Base-by-base conservation (phyloP, 2,797 vertebrate genomes). In the Forpus xanthops region DNA sequence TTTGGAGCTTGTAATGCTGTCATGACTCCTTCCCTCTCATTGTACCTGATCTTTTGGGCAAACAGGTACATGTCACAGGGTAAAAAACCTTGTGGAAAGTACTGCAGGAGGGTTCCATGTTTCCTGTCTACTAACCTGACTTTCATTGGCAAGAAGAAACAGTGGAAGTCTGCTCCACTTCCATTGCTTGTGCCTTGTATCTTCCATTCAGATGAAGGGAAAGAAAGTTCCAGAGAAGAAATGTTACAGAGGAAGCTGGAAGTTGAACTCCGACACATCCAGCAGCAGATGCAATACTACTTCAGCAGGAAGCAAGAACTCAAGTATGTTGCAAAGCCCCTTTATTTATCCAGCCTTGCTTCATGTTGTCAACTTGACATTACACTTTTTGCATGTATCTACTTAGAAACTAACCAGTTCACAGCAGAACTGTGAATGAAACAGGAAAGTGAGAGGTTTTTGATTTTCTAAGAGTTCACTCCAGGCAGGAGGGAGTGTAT, bases 271-370 rank as follows among this genome's bases (percentile, higher is more conserved):
- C 95, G 77, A 50, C 90, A 82, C 64, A 99, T 99, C 87, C 97
- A 98, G 87, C 94, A 96, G 92, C 98, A 98, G 81, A 97, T 99
- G 98, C 98, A 97, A 81, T 96, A 94, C 83, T 99, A 98, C 97
- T 98, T 98, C 85, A 97, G 97, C 85, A 98, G 98, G 87, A 98
- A 98, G 96, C 98, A 98, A 93, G 98, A 98, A 94, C 98, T 99
- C 41, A 95, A 95, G 99, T 99, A 85, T 50, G 92, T 61, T 66
- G 31, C 37, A 41, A 61, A 72, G 70, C 25, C 27, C 18, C 24
- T 81, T 75, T 24, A 53, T 21, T 75, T 21, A 58, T 21, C 16
- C 41, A 49, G 28, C 64, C 27, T 49, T 39, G 58, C 49, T 39
- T 39, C 5, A 7, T 28, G 10, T 8, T 52, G 12, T 58, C 47